Evolutionary conservation across 2,797 vertebrate species (phyloP).

Genomic region (Pampus argenteus): DNA sequence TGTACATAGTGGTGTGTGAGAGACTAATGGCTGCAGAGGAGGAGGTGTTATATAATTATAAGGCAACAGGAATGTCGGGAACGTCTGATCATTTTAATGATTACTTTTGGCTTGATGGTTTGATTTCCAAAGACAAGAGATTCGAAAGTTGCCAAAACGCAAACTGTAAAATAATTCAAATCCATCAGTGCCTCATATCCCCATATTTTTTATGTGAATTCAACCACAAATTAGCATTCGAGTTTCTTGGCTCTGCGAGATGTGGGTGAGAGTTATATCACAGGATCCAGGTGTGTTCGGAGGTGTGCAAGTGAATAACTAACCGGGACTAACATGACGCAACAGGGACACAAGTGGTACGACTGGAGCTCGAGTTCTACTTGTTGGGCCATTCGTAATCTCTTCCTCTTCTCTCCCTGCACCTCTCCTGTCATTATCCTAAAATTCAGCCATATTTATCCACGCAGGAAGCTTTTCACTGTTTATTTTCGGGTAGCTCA

Average conservation of each 20-base stretch:
- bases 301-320: background rate
- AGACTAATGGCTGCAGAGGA: background rate
- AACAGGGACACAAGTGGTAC: background rate
- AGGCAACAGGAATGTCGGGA: conserved; percentile 16
- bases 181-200: background rate
- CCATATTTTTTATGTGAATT: background rate
- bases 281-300: conserved; percentile 25
- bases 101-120: conserved; percentile 16
- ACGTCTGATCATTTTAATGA: conserved; percentile 24
- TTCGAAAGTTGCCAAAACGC: background rate
- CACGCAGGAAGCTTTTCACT: conserved; percentile 37
- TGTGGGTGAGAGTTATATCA: conserved; percentile 1
- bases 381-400: conserved; percentile 15
- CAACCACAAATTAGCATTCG: background rate
- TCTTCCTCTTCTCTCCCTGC: conserved; percentile 17
- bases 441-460: conserved; percentile 32
- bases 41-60: conserved; percentile 19
- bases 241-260: background rate
- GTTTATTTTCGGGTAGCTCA: conserved; percentile 37
- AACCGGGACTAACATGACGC: background rate
- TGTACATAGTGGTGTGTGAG: background rate
- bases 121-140: background rate
- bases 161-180: conserved; percentile 1
- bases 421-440: conserved; percentile 22
- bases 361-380: background rate